Evolutionary conservation across 2,113 vertebrate species (phyloP), one percentile per base, ranked within the genome.

Genomic region (Paratilapia polleni): DNA sequence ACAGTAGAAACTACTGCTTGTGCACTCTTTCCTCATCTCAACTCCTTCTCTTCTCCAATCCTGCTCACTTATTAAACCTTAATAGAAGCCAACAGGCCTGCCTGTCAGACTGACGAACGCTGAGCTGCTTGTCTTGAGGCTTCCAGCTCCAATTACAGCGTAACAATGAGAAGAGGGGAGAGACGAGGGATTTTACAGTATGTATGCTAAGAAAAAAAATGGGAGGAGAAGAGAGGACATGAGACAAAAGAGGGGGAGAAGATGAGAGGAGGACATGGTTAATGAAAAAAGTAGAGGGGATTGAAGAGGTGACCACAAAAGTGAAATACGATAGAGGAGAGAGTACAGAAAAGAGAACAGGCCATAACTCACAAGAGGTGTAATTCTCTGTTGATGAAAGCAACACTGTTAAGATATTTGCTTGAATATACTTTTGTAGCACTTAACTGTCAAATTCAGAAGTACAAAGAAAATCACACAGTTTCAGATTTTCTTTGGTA

Each of bases 91-190:
- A 91, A 90, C 87, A 68, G 90, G 82, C 82, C 86, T 82, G 88
- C 83, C 91, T 91, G 93, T 91, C 94, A 91, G 85, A 63, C 82
- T 78, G 91, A 92, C 41, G 84, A 80, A 86, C 89, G 89, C 85
- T 79, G 79, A 89, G 86, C 87, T 8, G 83, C 88, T 91, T 47
- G 90, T 94, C 90, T 91, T 14, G 1, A 52, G 78, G 87, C 92
- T 90, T 89, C 85, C 87, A 90, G 91, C 94, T 95, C 94, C 94
- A 94, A 93, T 95, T 96, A 95, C 93, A 90, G 80, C 6, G 9
- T 58, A 85, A 90, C 93, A 84, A 93, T 79, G 77, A 81, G 68
- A 74, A 84, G 49, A 84, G 80, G 64, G 73, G 52, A 74, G 49
- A 77, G 68, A 41, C 49, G 60, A 22, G 52, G 28, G 17, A 52